Conservation (phyloP, 2,797 vertebrate genomes). For the Lates japonicus region DNA sequence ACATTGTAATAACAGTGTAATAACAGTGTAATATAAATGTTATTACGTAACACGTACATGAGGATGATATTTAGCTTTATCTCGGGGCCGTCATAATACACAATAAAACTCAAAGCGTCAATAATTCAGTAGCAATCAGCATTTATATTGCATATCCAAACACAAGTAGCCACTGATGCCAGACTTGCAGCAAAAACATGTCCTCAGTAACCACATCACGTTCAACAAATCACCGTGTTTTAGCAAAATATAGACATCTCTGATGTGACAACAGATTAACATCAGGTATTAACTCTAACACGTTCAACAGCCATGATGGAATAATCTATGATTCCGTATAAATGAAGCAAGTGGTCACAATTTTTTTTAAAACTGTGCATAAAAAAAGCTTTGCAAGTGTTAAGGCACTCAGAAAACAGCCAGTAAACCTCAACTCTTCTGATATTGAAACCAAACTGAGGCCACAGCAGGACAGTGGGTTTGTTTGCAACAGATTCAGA, state of each 20-base stretch:
- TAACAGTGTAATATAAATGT: not conserved
- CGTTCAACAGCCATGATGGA: constrained; percentile 4
- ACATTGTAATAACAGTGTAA: no score
- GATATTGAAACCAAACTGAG: constrained; percentile 6
- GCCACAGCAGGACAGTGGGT: constrained; percentile 20
- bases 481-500: not conserved
- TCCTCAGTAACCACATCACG: not conserved
- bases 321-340: constrained; percentile 26
- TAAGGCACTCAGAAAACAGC: constrained; percentile 76
- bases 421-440: constrained; percentile 21
- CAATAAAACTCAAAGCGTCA: not conserved
- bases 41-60: not conserved
- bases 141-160: constrained; percentile 55
- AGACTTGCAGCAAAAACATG: not conserved
- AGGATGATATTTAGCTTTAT: not conserved
- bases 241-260: constrained; percentile 41
- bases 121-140: not conserved
- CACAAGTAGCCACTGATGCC: constrained; percentile 13
- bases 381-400: constrained; percentile 50
- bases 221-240: not conserved
- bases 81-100: not conserved
- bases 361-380: constrained; percentile 12
- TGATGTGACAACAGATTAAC: not conserved
- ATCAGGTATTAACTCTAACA: not conserved
- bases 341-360: constrained; percentile 15